Evolutionary conservation across 2,113 vertebrate genomes (phyloP), one percentile per base, ranked within the genome.

Genomic region (Bos indicus): DNA sequence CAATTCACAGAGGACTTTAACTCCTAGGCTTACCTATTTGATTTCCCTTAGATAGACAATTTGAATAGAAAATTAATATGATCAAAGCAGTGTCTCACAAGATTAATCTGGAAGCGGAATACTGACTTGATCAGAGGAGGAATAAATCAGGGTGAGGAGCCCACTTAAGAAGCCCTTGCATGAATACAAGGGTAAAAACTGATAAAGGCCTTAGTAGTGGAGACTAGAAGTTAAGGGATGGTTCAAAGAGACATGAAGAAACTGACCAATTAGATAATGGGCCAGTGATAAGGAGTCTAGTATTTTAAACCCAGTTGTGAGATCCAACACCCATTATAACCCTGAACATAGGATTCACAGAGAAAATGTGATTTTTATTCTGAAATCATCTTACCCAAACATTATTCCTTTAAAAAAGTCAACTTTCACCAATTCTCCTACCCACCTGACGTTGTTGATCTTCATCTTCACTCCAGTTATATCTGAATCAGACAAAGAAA

Each of bases 401-500:
- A 78, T 40, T 3, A 7, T 64, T 67, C 46, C 4, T 46, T 92
- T 74, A 80, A 77, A 91, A 89, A 91, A 21, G 26, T 59, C 51
- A 85, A 71, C 57, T 85, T 94, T 91, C 9, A 83, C 83, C 48
- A 91, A 93, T 97, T 95, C 25, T 95, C 62, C 56, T 89, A 98
- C 98, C 67, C 91, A 99, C 99, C 97, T 97, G 5, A 1, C 0
- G 2, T 51, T 40, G 2, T 0, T 6, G 80, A 90, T 97, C 87
- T 48, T 97, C n/a, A 48, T 9, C 57, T 56, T 62, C 96, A 87
- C 95, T 93, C 19, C 88, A 46, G 59, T 17, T 88, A 97, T n/a
- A 98, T 94, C 98, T 99, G 98, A 97, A 98, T 93, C 46, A 98
- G 94, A 89, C 92, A 30, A 86, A 92, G 28, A 94, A 60, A 96